phyloP scores from a whole-genome alignment of 2,113 vertebrate species.

The Dromiciops gliroides region DNA sequence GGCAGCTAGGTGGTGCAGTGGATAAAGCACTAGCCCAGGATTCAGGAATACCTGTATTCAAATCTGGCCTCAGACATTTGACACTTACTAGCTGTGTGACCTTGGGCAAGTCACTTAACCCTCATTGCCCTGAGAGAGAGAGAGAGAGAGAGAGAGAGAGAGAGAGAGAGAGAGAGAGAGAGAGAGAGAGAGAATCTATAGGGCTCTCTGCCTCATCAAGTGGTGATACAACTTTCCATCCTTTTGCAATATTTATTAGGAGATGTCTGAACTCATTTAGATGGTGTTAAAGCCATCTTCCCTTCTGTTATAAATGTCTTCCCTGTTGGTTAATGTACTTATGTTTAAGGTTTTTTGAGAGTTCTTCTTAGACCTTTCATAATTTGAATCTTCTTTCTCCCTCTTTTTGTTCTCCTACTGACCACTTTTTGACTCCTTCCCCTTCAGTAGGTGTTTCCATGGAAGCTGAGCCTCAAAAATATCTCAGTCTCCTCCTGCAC shows the following conservation, averaged over 20 bases:
- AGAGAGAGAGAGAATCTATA: too few species aligned
- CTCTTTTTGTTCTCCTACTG: neutral
- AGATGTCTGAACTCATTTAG: neutral
- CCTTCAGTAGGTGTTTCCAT: neutral
- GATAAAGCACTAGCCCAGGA: too few species aligned
- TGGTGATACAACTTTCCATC: neutral
- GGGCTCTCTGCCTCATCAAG: neutral
- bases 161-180: too few species aligned
- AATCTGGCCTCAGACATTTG: too few species aligned
- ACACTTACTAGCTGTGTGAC: too few species aligned
- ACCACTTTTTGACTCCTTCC: neutral
- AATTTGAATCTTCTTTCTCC: neutral
- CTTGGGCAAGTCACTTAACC: too few species aligned
- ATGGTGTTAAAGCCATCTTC: neutral
- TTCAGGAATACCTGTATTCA: too few species aligned
- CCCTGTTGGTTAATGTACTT: neutral
- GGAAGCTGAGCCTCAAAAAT: neutral
- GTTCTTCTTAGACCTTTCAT: neutral
- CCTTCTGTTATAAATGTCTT: neutral
- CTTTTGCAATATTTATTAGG: neutral
- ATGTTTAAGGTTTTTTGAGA: neutral
- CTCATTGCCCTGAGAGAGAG: too few species aligned
- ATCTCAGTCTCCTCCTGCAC: fast-evolving
- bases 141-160: too few species aligned
- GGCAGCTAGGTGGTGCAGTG: too few species aligned